Base-by-base conservation (phyloP, 2,888 invertebrate species). In the Ophraella communa region DNA sequence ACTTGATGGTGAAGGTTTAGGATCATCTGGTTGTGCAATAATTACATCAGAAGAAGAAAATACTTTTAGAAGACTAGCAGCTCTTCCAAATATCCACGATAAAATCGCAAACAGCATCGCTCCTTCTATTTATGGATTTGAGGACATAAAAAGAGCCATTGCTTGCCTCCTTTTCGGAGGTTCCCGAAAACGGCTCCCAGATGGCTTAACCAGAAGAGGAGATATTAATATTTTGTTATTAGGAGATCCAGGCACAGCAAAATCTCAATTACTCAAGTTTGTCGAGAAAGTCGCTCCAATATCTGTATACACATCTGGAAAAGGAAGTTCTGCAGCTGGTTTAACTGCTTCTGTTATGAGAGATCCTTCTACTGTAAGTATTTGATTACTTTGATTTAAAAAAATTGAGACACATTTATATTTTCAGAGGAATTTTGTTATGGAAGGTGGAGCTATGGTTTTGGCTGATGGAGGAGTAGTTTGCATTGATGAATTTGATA, bases 381-480 rank as follows among this genome's bases (percentile, higher is more conserved):
- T 47, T 23, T 23, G 14, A 2, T 24, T 21, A 49, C 45, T 59
- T 58, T 39, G 44, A 44, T 21, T 27, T 20, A 54, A 21, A 8
- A 8, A 45, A 23, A 47, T 18, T 8, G 17, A 52, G n/a, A n/a
- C n/a, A n/a, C n/a, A n/a, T n/a, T 44, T 45, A 35, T 39, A 63
- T 58, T 60, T 80, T 11, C 78, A 95, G 94, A 88, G 95, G 47
- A 96, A 95, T 82, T 98, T 97, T 83, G 91, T 98, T 3, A 95
- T 98, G 94, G 98, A 98, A 84, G 98, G 99, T 10, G 99, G 99
- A 8, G 99, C 99, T 1, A 99, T 99, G 99, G 99, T 99, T 21
- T 84, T 99, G 35, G 99, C 98, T 0, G 99, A 99, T 83, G 98
- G 98, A 3, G 99, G 99, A 24, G 97, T 98, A 1, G 98, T 99